Conservation (phyloP, 2,797 vertebrate genomes). For the Sebastes iracundus region DNA sequence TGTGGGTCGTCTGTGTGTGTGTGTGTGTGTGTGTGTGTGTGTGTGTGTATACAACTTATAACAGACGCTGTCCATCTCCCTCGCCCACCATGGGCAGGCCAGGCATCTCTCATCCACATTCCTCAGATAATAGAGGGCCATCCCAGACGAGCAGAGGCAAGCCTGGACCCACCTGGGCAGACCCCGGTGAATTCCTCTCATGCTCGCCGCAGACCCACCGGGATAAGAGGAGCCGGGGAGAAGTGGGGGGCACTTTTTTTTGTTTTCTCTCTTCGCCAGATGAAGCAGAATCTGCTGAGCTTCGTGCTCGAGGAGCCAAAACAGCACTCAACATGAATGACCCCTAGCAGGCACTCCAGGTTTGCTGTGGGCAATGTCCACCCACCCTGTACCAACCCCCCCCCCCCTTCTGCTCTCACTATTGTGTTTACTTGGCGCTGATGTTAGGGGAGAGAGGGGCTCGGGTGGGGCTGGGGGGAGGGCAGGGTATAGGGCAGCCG, state of each 20-base stretch:
- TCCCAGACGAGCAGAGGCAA: constrained; percentile 74
- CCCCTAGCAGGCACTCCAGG: constrained; percentile 31
- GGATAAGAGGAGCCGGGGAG: constrained; percentile 23
- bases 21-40: constrained; percentile 39
- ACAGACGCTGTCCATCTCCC: constrained; percentile 73
- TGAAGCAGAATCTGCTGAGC: background rate
- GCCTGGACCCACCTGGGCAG: constrained; percentile 78
- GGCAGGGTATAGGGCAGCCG: constrained; percentile 69
- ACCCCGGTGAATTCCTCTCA: constrained; percentile 78
- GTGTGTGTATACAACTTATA: constrained; percentile 43
- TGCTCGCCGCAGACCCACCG: constrained; percentile 57
- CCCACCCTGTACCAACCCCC: background rate
- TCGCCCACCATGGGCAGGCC: constrained; percentile 71
- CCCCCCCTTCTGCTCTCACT: constrained; percentile 23
- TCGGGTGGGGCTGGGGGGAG: constrained; percentile 53
- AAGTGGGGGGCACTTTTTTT: constrained; percentile 7
- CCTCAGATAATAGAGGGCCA: constrained; percentile 77
- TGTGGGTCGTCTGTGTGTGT: constrained; percentile 44
- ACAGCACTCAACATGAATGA: constrained; percentile 15
- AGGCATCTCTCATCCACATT: constrained; percentile 75
- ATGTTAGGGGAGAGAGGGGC: constrained; percentile 48
- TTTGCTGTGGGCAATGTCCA: constrained; percentile 51
- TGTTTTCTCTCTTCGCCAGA: background rate
- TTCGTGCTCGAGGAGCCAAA: background rate
- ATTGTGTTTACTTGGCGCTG: constrained; percentile 68